Evolutionary conservation across 2,888 invertebrate genomes (phyloP), one percentile per base, ranked within the genome.

Genomic region (Hoplodrina blanda): DNA sequence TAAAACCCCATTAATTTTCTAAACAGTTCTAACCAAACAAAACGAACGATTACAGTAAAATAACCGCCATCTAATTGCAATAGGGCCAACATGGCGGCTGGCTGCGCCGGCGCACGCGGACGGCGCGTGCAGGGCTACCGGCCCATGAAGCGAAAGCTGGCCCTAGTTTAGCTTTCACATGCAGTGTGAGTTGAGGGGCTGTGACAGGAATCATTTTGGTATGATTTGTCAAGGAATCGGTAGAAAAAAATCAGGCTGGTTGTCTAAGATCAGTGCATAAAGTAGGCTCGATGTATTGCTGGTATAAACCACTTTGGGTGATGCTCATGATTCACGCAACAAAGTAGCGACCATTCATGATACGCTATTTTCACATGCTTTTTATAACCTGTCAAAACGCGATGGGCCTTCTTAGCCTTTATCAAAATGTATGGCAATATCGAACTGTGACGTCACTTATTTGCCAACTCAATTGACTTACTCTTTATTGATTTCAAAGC

Each of bases 81-180:
- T 73, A 80, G 83, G 85, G 78, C 73, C 75, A 83, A 78, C 44
- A 76, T 83, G 81, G 81, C 76, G 69, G 69, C 33, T n/a, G 64
- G 20, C n/a, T 65, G 69, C 57, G 55, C 66, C 0, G 33, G 60
- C 44, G 80, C 84, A 82, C 65, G 86, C 82, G 62, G 73, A 53
- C 56, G 62, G 71, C 83, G 84, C 87, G 82, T 85, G 86, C 80
- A 80, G 75, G 82, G 68, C 78, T 83, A 84, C 81, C 81, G 73
- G 82, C 73, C 84, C 84, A 75, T 78, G 73, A 82, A 85, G 87
- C 85, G 90, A 89, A 89, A 87, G 86, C 80, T 81, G 81, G 85
- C 84, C 86, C 81, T 84, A 73, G 60, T 67, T 71, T 82, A 82
- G 85, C 87, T 91, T 89, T 91, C 89, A 85, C 87, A 79, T 74